Base-by-base conservation (phyloP, 2,888 invertebrate species). In the Pimpla rufipes region DNA sequence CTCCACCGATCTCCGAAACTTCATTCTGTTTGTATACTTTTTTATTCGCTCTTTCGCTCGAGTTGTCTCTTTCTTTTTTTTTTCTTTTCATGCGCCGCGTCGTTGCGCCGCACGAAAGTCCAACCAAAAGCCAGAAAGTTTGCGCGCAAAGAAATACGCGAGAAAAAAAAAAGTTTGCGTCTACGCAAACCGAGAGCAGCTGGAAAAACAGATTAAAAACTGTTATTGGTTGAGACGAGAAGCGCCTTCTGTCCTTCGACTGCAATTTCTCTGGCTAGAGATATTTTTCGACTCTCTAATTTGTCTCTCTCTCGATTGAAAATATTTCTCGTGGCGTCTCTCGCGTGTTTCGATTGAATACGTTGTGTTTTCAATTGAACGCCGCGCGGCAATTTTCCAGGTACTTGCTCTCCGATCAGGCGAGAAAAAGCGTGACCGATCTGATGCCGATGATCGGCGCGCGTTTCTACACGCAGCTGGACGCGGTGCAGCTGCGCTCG, bases 401-500 rank as follows among this genome's bases (percentile, higher is more conserved):
- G 93, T 97, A 97, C 93, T 94, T 98, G 92, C 94, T 98, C 90
- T 95, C 96, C 62, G 95, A 95, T 88, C 94, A 94, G 89, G 90
- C 93, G 78, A 95, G 96, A 88, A 96, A 97, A 90, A 97, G 96
- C 89, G 97, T 99, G 83, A 98, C 98, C 86, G 99, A 99, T 94
- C 95, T 99, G 90, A 99, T 99, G 99, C 99, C 99, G 37, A 99
- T 99, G 98, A 99, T 99, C 89, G 99, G 98, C 59, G 99, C 99
- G 59, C 95, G 99, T 80, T 99, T 99, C 94, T 99, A 99, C 93
- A 97, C 97, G 0, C 99, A 99, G 94, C 95, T 99, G 92, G 99
- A 99, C 93, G 96, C 97, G 6, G 95, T 98, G 80, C 97, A 98
- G 93, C 95, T 97, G 79, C 96, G 98, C 87, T 96, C 97, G 64